These are phyloP conservation scores for Alosa alosa DNA, from an alignment of 2,113 vertebrate genomes.

Conservation along the genomic window DNA sequence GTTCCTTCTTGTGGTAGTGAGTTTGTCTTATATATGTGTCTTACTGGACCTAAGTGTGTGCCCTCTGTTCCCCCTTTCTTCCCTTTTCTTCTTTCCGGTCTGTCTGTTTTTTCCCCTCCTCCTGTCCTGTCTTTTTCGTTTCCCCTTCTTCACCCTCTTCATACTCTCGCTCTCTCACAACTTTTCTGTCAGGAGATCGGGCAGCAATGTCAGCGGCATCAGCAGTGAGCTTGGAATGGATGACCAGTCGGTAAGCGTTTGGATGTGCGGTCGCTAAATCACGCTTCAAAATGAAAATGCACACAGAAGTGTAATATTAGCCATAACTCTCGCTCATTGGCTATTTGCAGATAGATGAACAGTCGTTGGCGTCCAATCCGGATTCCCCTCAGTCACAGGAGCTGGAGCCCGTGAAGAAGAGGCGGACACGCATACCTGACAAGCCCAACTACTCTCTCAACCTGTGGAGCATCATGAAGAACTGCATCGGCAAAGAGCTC, in stretches of 20 bases:
- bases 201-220: conserved; percentile 90
- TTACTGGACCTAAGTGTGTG: conserved; percentile 49
- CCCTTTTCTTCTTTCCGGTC: not conserved
- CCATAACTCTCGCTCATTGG: conserved; percentile 46
- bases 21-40: conserved; percentile 29
- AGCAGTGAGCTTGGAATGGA: conserved; percentile 90
- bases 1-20: not conserved
- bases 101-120: conserved; percentile 1
- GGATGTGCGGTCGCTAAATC: not conserved
- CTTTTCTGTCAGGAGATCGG: conserved; percentile 78
- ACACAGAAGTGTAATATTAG: not conserved
- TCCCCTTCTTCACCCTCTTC: not conserved
- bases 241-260: conserved; percentile 80
- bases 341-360: conserved; percentile 81
- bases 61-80: conserved; percentile 1
- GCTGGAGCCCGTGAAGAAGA: conserved; percentile 72
- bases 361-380: conserved; percentile 70
- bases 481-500: conserved; percentile 94
- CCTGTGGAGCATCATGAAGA: conserved; percentile 97
- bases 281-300: not conserved
- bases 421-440: conserved; percentile 85
- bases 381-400: conserved; percentile 69
- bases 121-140: not conserved
- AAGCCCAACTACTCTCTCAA: conserved; percentile 97
- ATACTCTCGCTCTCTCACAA: conserved; percentile 9